Evolutionary conservation across 2,797 vertebrate species (phyloP), one percentile per base, ranked within the genome.

Genomic region (Schizopygopsis pylzovi): DNA sequence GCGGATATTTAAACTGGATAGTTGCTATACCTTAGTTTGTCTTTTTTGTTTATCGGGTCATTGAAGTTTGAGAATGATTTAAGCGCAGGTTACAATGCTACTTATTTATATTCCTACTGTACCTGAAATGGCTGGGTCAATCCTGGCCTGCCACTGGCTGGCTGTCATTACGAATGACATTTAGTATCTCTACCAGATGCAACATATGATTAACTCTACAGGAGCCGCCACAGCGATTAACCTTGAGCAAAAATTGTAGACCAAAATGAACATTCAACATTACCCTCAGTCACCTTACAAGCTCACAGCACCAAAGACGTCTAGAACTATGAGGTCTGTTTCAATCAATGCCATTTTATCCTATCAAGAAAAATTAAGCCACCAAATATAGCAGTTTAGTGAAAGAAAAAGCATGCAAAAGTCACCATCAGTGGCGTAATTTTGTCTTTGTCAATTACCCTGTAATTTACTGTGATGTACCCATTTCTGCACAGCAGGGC

Each of bases 231-330:
- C 75, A 43, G 47, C 73, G 68, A 77, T 88, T 87, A 85, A 88
- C 87, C 89, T 84, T 82, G 68, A 87, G 84, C 79, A 87, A 15
- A 85, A 86, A 22, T 41, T 25, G 25, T 25, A 67, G 28, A 78
- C 39, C 47, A 25, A 83, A 67, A 73, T 33, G 25, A 85, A 59
- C 25, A 81, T 67, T 41, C 52, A 68, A 65, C 71, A 68, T 37
- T 37, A 81, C 39, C 67, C 67, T 52, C 49, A 76, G n/a, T 72
- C 59, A 65, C 22, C 59, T 45, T 79, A 75, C 3, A 52, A 77
- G 54, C 47, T 56, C 33, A 20, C 33, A 39, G 16, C 33, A 39
- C 28, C 37, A 37, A n/a, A 25, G 25, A 70, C 1, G 13, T 47
- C 7, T 16, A 77, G 18, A 61, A 47, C 68, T 15, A 28, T 22